phyloP scores from a whole-genome alignment of 2,113 vertebrate species.

The Gobius niger region DNA sequence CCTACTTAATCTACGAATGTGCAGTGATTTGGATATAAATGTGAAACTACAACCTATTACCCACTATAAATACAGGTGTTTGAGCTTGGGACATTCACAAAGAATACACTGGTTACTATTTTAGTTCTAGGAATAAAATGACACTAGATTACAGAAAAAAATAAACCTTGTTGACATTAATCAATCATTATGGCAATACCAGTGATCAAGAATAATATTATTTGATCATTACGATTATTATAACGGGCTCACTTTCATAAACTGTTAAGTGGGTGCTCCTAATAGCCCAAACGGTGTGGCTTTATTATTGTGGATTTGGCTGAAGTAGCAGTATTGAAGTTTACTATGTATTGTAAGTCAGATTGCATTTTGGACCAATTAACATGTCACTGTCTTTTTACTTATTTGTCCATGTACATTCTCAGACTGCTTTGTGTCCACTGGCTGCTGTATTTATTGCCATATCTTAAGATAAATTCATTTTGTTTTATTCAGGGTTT shows the following conservation, averaged over 20 bases:
- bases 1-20: slow-evolving; percentile 28
- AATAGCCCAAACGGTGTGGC: slow-evolving; percentile 38
- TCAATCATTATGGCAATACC: too few species aligned
- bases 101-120: too few species aligned
- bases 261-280: slow-evolving; percentile 36
- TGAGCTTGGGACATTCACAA: background rate
- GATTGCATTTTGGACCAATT: slow-evolving; percentile 23
- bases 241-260: background rate
- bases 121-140: too few species aligned
- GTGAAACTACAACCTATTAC: background rate
- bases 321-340: slow-evolving; percentile 31
- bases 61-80: too few species aligned
- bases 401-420: slow-evolving; percentile 32
- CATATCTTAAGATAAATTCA: slow-evolving; percentile 53
- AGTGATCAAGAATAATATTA: too few species aligned
- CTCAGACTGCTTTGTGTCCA: slow-evolving; percentile 35
- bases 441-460: slow-evolving; percentile 66
- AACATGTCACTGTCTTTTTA: slow-evolving; percentile 29
- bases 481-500: slow-evolving; percentile 30
- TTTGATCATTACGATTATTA: too few species aligned
- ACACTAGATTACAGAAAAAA: too few species aligned
- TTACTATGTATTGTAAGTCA: slow-evolving; percentile 27
- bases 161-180: too few species aligned
- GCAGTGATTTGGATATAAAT: background rate
- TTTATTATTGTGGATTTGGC: slow-evolving; percentile 14